Evolutionary conservation across 1,140 invertebrate species (phyloP).

Genomic region (Papilio helenus): DNA sequence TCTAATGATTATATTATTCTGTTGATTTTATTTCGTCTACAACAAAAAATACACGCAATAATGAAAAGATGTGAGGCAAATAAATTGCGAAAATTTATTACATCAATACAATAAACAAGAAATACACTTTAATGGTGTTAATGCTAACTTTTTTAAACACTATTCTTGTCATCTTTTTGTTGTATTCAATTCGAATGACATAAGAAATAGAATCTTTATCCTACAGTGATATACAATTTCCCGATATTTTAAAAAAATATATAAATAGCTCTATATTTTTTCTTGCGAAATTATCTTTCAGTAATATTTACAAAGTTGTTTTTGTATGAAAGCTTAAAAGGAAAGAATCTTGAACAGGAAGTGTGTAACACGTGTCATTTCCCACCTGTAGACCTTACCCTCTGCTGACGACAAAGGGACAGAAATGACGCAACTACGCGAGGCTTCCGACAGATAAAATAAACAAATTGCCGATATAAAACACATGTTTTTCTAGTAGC

Average conservation of each 20-base stretch:
- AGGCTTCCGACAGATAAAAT: not conserved
- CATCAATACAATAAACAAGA: not conserved
- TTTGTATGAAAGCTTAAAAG: slow-evolving; percentile 17
- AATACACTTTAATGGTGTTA: not conserved
- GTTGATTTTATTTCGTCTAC: not conserved
- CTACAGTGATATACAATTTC: not conserved
- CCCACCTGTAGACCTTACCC: slow-evolving; percentile 12
- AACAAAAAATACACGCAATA: slow-evolving; percentile 1
- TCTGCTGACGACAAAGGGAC: not conserved
- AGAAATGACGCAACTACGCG: slow-evolving; percentile 2
- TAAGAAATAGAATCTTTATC: too few relatives aligned
- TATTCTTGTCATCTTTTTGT: too few relatives aligned
- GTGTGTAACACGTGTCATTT: slow-evolving; percentile 1
- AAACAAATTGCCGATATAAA: slow-evolving; percentile 2
- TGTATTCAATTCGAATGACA: too few relatives aligned
- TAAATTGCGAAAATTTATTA: not conserved
- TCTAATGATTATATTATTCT: slow-evolving; percentile 15
- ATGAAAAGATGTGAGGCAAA: not conserved
- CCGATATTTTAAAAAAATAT: too few relatives aligned
- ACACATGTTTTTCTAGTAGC: not conserved
- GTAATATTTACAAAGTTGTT: not conserved
- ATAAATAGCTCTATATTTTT: not conserved
- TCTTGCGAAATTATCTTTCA: not conserved
- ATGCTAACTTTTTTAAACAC: too few relatives aligned
- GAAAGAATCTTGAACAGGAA: not conserved